Evolutionary conservation across 2,797 vertebrate species (phyloP), one percentile per base, ranked within the genome.

Genomic region (Hemitrygon akajei): DNA sequence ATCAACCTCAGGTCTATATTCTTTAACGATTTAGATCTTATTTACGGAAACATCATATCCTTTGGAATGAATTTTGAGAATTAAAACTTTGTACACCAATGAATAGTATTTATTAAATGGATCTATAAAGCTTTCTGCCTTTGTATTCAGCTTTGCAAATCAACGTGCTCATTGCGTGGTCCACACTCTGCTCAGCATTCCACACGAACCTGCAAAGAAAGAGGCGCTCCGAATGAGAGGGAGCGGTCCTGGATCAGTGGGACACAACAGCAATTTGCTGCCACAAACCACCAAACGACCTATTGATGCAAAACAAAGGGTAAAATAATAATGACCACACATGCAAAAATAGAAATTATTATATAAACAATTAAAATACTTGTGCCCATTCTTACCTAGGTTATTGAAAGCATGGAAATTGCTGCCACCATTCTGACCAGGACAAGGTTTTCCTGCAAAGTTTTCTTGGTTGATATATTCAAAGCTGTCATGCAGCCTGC

Each of bases 171-270:
- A 75, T 80, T 94, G 94, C 95, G 95, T 94, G 95, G 95, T 93
- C 94, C 96, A 96, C 95, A 96, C 94, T 93, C 95, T 95, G 94
- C 95, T 95, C 96, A 94, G 96, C 96, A 97, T 97, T 97, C 96
- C 96, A 96, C 96, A 98, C 97, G 97, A 97, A 98, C 97, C 97
- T 98, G 97, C 96, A 96, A 97, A 97, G 97, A 98, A 98, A 97
- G 97, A 98, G 95, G 97, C 97, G 94, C 97, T 98, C 95, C 96
- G 97, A 96, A 96, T 97, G 96, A 98, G 97, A 95, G 95, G 96
- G 96, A 97, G 97, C 66, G 96, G 96, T 94, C 96, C 96, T 95
- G 96, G 96, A 95, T 97, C 97, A 94, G 97, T 95, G 94, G 96
- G 94, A 95, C 96, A 96, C 93, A 95, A 96, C 95, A 97, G 96